Evolutionary conservation across 2,797 vertebrate species (phyloP), one percentile per base, ranked within the genome.

Genomic region (Acrocephalus scirpaceus): DNA sequence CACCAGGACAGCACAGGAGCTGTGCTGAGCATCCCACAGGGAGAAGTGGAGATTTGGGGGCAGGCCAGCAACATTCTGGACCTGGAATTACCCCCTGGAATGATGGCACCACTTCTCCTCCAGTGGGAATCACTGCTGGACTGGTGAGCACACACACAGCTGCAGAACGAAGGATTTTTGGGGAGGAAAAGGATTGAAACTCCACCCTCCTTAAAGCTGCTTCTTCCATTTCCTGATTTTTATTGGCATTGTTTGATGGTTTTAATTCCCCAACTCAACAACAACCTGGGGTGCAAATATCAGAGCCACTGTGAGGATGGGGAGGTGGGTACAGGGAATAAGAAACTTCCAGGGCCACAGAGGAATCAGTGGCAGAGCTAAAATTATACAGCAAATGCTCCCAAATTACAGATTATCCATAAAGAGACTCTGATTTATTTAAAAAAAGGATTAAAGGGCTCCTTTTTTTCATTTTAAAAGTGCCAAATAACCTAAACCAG

Each of bases 271-370:
- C 23, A 25, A 21, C 36, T 69, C 60, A 36, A 70, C 22, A 32
- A 66, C 3, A 69, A 90, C 30, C 58, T 88, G 84, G 54, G 74
- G 66, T 32, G 69, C 53, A 54, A 86, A 77, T 11, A 88, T 14
- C 80, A 86, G 58, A 88, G 16, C 83, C 67, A 19, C 34, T 74
- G 89, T 13, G 47, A 64, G 87, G 72, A 75, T 13, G 66, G 48
- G 75, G 75, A 94, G 56, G 75, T 74, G 78, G 44, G 92, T 19
- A 91, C 11, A 57, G 92, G 91, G 67, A 45, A 67, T 34, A n/a
- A 65, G 69, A 91, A 97, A 94, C 91, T 96, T 97, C 96, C 95
- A 96, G 88, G 95, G 91, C 91, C 95, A 97, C 95, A 97, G 96
- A 95, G 85, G 40, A 90, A 44, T 4, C 3, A 11, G 85, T 66